phyloP scores from a whole-genome alignment of 1,140 invertebrate genomes.

The Orchesella cincta region DNA sequence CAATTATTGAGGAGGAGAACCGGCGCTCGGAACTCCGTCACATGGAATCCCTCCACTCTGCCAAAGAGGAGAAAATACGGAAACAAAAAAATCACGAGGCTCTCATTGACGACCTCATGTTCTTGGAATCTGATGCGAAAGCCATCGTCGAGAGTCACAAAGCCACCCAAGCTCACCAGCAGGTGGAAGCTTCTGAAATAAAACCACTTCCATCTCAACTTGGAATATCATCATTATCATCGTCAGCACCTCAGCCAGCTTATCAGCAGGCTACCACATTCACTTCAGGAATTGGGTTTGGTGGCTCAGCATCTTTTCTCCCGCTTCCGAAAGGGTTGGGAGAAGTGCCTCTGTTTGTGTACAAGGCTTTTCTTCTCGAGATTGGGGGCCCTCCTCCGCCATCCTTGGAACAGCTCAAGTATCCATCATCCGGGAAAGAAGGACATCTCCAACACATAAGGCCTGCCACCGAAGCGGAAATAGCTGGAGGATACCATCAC shows the following conservation, averaged over 20 bases:
- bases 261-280: conserved; percentile 74
- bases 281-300: conserved; percentile 78
- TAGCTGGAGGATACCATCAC: conserved; percentile 83
- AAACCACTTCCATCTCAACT: conserved; percentile 53
- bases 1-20: conserved; percentile 82
- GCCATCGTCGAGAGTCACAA: conserved; percentile 84
- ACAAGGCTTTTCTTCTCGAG: conserved; percentile 63
- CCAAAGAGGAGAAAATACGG: conserved; percentile 75
- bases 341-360: conserved; percentile 73
- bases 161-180: conserved; percentile 65
- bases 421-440: not conserved
- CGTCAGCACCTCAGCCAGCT: conserved; percentile 33
- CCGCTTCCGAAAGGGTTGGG: conserved; percentile 72
- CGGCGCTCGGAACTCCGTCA: conserved; percentile 68
- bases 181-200: conserved; percentile 61
- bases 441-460: conserved; percentile 70
- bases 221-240: not conserved
- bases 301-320: conserved; percentile 61
- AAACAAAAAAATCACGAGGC: conserved; percentile 85
- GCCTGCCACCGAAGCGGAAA: conserved; percentile 69
- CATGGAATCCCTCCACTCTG: conserved; percentile 65
- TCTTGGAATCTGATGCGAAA: conserved; percentile 76
- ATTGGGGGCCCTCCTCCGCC: conserved; percentile 76
- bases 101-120: conserved; percentile 91
- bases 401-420: conserved; percentile 64